Evolutionary conservation across 2,113 vertebrate genomes (phyloP).

Genomic region (Gnathonemus longibarbis): DNA sequence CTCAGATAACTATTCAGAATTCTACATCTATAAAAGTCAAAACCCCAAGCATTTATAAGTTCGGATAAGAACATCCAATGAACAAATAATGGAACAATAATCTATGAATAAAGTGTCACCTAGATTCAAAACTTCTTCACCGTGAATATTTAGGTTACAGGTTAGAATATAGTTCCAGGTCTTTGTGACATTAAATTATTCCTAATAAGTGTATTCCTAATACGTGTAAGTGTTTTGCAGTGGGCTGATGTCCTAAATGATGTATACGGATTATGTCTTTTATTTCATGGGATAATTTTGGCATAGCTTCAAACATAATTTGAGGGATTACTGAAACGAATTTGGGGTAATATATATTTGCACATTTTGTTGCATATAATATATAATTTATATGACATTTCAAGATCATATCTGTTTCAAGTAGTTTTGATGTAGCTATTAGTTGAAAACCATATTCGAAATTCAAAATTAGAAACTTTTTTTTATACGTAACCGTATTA

Average conservation of each 20-base stretch:
- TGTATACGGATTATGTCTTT: background rate
- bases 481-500: background rate
- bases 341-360: background rate
- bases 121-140: too few species aligned
- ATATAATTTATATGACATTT: background rate
- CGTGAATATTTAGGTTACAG: too few species aligned
- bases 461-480: background rate
- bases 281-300: background rate
- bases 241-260: background rate
- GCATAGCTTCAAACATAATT: background rate
- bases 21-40: too few species aligned
- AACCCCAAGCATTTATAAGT: too few species aligned
- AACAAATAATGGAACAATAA: too few species aligned
- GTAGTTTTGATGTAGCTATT: background rate
- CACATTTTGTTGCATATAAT: background rate
- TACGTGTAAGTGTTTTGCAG: background rate
- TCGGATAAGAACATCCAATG: too few species aligned
- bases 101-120: too few species aligned
- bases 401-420: background rate
- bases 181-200: background rate
- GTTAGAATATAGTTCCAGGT: too few species aligned
- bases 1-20: too few species aligned
- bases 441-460: too few species aligned
- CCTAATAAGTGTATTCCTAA: background rate
- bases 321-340: background rate